A percentile compares a stretch with the other conserved stretches of the same genome.
These are phyloP conservation scores for Melitaea cinxia DNA, from an alignment of 1,140 invertebrate genomes.

Conservation along the genomic window DNA sequence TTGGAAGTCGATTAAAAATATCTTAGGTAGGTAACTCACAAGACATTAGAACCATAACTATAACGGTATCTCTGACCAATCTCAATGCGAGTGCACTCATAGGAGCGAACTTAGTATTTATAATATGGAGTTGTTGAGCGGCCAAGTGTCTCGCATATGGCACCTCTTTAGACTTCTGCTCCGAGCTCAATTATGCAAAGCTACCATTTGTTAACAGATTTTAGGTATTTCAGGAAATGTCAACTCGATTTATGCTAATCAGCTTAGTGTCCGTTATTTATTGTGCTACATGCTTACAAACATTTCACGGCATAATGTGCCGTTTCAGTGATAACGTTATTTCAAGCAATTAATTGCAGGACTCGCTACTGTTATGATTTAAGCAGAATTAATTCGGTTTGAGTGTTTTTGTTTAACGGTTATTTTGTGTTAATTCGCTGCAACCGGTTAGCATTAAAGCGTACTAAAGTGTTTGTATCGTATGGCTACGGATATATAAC, in stretches of 20 bases:
- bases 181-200: conserved; percentile 71
- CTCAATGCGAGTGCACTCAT: no score
- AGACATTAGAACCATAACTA: no score
- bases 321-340: conserved; percentile 66
- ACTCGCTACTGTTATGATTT: conserved; percentile 66
- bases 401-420: conserved; percentile 67
- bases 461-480: not conserved
- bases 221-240: conserved; percentile 72
- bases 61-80: no score
- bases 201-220: conserved; percentile 80
- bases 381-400: conserved; percentile 57
- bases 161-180: conserved; percentile 16
- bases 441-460: conserved; percentile 40
- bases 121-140: no score
- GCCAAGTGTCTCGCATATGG: not conserved
- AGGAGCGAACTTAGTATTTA: no score
- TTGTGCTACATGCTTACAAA: conserved; percentile 64
- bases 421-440: conserved; percentile 68
- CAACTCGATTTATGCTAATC: conserved; percentile 75
- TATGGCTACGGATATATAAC: not conserved
- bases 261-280: conserved; percentile 77
- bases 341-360: conserved; percentile 70
- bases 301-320: conserved; percentile 59
- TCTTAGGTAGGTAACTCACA: no score
- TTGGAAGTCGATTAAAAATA: no score